phyloP scores from a whole-genome alignment of 2,888 invertebrate species.

The Arctia plantaginis region DNA sequence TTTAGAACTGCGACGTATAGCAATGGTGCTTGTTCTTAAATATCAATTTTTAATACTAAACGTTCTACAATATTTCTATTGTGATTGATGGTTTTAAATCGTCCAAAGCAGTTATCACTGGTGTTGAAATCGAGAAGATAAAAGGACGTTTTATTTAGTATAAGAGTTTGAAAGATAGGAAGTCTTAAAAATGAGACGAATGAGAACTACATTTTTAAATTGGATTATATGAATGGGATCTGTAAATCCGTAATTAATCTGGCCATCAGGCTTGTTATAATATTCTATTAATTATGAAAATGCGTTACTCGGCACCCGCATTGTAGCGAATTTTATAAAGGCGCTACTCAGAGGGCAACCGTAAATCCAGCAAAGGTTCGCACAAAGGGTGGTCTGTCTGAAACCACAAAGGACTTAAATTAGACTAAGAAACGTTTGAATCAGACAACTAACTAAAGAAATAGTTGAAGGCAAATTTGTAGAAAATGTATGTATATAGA shows the following conservation, averaged over 20 bases:
- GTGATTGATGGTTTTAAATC: not conserved
- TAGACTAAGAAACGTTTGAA: slow-evolving; percentile 8
- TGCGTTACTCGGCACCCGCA: slow-evolving; percentile 14
- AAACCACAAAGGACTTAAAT: slow-evolving; percentile 19
- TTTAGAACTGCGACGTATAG: not conserved
- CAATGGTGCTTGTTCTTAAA: not conserved
- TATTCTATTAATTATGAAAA: slow-evolving; percentile 17
- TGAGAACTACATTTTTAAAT: not conserved
- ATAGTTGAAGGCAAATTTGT: not conserved
- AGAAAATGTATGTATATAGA: not conserved
- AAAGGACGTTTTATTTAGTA: not conserved
- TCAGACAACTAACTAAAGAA: slow-evolving; percentile 8
- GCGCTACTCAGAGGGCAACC: slow-evolving; percentile 4
- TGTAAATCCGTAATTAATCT: not conserved
- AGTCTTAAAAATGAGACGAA: not conserved
- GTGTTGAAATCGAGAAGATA: too few species aligned
- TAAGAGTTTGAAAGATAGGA: not conserved
- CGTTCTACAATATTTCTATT: not conserved
- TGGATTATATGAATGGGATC: not conserved
- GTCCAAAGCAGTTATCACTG: too few species aligned
- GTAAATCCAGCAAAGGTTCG: slow-evolving; percentile 19
- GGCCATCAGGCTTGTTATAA: not conserved
- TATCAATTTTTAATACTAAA: not conserved
- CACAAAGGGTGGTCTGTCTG: slow-evolving; percentile 15
- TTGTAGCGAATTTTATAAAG: slow-evolving; percentile 11